A percentile compares a stretch with the other conserved stretches of the same genome.
These are phyloP conservation scores for Erithacus rubecula DNA, from an alignment of 2,797 vertebrate species.

Conservation along the genomic window DNA sequence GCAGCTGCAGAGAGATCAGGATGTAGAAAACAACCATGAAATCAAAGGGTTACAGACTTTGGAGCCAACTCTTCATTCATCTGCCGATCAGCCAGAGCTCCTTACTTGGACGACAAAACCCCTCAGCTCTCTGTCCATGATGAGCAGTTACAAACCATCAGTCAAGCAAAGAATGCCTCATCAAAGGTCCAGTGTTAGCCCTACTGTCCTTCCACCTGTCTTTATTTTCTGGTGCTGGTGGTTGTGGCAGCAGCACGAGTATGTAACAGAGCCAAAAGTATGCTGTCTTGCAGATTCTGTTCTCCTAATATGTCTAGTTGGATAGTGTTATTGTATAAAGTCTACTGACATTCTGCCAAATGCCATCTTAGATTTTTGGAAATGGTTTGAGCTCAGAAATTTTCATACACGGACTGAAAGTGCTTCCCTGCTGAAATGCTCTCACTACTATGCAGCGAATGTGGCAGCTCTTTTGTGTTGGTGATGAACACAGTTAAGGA, in stretches of 20 bases:
- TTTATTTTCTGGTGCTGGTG: neutral
- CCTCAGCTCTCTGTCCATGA: neutral
- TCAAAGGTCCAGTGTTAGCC: neutral
- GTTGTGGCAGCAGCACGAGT: neutral
- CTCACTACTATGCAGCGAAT: neutral
- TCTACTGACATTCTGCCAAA: conserved; percentile 49
- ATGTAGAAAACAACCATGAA: conserved; percentile 14
- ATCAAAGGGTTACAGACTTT: conserved; percentile 23
- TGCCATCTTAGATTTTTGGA: conserved; percentile 3
- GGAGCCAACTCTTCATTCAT: conserved; percentile 26
- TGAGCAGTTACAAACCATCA: neutral
- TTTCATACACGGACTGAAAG: neutral
- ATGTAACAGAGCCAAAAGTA: conserved; percentile 37
- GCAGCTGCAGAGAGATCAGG: conserved; percentile 26
- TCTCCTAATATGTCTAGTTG: conserved; percentile 49
- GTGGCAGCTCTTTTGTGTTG: neutral
- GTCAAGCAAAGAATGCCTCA: neutral
- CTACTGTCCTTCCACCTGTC: conserved; percentile 28
- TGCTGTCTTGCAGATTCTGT: conserved; percentile 43
- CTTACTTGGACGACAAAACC: neutral
- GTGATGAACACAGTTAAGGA: neutral
- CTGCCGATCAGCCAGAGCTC: neutral
- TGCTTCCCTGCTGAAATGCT: neutral
- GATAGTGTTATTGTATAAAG: conserved; percentile 31
- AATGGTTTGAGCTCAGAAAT: neutral